A percentile compares a stretch with the other conserved stretches of the same genome.
phyloP scores from a whole-genome alignment of 2,113 vertebrate genomes.

The Zootoca vivipara region DNA sequence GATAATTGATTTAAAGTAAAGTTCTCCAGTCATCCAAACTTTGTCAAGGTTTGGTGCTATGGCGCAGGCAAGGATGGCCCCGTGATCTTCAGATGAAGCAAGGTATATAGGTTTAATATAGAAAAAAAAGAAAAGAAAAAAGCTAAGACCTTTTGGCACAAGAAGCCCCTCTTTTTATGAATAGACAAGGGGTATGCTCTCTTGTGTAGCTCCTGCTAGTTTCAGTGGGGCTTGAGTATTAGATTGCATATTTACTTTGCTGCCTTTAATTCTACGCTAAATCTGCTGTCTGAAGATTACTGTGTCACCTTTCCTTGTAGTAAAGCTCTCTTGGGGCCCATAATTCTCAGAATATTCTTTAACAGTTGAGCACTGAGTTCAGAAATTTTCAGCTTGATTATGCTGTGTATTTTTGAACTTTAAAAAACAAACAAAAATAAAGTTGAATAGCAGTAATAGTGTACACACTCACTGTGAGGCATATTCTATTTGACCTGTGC shows the following conservation, averaged over 20 bases:
- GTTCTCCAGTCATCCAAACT: fast-evolving
- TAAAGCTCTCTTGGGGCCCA: background rate
- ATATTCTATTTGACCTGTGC: background rate
- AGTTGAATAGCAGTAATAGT: background rate
- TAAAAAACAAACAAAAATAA: background rate
- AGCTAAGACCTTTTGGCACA: background rate
- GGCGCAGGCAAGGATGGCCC: background rate
- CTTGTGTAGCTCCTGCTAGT: background rate
- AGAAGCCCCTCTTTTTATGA: background rate
- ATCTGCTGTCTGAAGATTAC: background rate
- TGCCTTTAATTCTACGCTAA: background rate
- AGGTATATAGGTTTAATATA: no score
- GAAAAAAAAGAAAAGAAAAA: no score
- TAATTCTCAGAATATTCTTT: background rate
- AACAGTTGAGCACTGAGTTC: fast-evolving
- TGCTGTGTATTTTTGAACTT: background rate
- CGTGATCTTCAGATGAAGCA: no score
- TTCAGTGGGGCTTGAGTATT: background rate
- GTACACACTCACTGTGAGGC: background rate
- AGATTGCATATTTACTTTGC: background rate
- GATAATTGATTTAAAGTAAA: background rate
- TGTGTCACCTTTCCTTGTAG: background rate
- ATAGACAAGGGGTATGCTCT: background rate
- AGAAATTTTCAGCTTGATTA: background rate
- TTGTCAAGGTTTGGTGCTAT: background rate